Conservation (phyloP, 2,797 vertebrate genomes). For the Sus cebifrons region DNA sequence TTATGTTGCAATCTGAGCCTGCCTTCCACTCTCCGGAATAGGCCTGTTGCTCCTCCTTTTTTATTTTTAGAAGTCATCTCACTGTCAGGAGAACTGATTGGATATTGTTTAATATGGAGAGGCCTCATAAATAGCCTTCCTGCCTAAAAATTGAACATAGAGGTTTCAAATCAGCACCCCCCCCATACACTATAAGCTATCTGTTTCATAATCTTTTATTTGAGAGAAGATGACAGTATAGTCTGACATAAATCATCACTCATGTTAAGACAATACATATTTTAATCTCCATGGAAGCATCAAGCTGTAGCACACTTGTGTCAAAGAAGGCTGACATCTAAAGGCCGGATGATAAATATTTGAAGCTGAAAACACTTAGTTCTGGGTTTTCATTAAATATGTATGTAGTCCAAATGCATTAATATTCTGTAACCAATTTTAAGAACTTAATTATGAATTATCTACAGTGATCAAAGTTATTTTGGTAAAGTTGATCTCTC, state of each 20-base stretch:
- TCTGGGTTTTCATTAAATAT: slow-evolving; percentile 80
- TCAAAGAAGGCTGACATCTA: slow-evolving; percentile 66
- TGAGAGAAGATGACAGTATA: slow-evolving; percentile 73
- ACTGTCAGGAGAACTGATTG: slow-evolving; percentile 71
- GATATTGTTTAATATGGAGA: slow-evolving; percentile 76
- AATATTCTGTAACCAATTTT: slow-evolving; percentile 75
- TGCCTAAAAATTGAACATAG: slow-evolving; percentile 79
- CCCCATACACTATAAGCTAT: slow-evolving; percentile 64
- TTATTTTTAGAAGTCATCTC: slow-evolving; percentile 72
- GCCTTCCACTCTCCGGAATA: slow-evolving; percentile 49
- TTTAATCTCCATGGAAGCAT: slow-evolving; percentile 77
- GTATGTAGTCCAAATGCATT: slow-evolving; percentile 71
- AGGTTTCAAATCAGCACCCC: slow-evolving; percentile 69
- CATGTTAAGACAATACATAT: slow-evolving; percentile 77
- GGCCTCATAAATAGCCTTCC: slow-evolving; percentile 83
- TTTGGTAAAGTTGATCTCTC: slow-evolving; percentile 74
- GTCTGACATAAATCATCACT: slow-evolving; percentile 81
- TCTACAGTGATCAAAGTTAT: slow-evolving; percentile 78
- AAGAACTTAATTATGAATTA: slow-evolving; percentile 81
- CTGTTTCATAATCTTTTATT: slow-evolving; percentile 78
- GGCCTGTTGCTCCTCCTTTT: slow-evolving; percentile 65
- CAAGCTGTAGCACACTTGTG: slow-evolving; percentile 68
- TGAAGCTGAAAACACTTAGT: slow-evolving; percentile 77
- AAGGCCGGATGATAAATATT: slow-evolving; percentile 82
- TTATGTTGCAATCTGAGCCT: not conserved